Evolutionary conservation across 1,140 invertebrate genomes (phyloP).

Genomic region (Saccostrea echinata): DNA sequence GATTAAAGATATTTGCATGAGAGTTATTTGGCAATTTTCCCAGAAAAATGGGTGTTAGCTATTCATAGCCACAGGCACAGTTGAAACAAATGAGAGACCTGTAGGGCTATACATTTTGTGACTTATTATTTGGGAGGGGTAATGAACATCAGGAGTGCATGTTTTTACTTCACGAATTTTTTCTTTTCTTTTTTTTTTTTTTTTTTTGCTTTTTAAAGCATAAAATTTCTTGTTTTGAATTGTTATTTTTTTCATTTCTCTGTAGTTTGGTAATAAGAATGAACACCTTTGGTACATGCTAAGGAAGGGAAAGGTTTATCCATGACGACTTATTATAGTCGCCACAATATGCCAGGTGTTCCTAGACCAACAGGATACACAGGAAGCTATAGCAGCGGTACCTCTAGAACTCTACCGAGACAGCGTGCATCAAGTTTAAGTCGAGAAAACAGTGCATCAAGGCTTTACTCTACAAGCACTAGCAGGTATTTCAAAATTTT

Average conservation of each 20-base stretch:
- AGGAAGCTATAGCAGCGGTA: neutral
- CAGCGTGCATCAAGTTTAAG: conserved; percentile 2
- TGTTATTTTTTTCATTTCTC: no score
- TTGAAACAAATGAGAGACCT: conserved; percentile 21
- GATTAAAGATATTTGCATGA: neutral
- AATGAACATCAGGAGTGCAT: neutral
- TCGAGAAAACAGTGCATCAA: conserved; percentile 26
- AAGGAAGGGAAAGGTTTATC: neutral
- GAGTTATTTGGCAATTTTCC: neutral
- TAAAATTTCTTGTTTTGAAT: no score
- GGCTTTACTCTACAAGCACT: neutral
- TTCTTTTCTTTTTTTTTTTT: no score
- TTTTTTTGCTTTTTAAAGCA: no score
- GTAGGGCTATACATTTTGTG: neutral
- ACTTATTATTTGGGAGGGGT: neutral
- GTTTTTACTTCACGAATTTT: neutral
- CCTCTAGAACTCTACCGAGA: neutral
- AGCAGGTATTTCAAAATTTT: no score
- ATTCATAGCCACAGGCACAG: conserved; percentile 2
- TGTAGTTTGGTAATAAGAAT: neutral
- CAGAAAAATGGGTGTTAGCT: neutral
- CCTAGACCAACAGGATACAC: conserved; percentile 44
- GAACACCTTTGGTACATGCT: conserved; percentile 20
- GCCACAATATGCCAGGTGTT: conserved; percentile 43
- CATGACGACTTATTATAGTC: conserved; percentile 2